These are phyloP conservation scores for Chionoecetes opilio DNA, from an alignment of 1,140 invertebrate genomes.

Conservation along the genomic window DNA sequence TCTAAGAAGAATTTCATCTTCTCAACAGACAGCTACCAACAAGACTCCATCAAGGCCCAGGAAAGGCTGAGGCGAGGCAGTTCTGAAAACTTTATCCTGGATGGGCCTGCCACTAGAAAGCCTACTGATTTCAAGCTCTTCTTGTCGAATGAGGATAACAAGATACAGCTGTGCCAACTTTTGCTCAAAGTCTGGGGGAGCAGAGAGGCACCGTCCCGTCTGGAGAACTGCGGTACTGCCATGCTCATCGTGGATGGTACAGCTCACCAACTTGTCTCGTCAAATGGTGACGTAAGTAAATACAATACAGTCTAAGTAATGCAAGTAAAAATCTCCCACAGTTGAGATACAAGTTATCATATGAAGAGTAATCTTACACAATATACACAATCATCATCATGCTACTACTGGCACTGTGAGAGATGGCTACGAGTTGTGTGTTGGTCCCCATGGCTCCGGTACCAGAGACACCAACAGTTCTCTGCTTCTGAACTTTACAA, in stretches of 20 bases:
- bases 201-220: not conserved
- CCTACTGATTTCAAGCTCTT: not conserved
- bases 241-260: not conserved
- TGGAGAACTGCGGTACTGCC: not conserved
- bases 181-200: not conserved
- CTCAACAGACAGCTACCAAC: conserved; percentile 38
- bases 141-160: conserved; percentile 36
- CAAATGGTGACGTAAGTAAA: not conserved
- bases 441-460: no score
- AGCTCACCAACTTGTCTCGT: no score
- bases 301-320: no score
- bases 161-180: conserved; percentile 14
- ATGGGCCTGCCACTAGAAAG: conserved; percentile 18
- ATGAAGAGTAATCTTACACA: no score
- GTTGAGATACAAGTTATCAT: no score
- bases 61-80: conserved; percentile 7
- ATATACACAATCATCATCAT: no score
- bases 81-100: conserved; percentile 1
- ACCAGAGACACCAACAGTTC: no score
- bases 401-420: no score
- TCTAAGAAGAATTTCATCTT: not conserved
- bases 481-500: no score
- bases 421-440: no score
- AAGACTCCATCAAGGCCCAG: conserved; percentile 32
- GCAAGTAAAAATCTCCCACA: no score